Evolutionary conservation across 2,888 invertebrate species (phyloP), one percentile per base, ranked within the genome.

Genomic region (Leptothorax acervorum): DNA sequence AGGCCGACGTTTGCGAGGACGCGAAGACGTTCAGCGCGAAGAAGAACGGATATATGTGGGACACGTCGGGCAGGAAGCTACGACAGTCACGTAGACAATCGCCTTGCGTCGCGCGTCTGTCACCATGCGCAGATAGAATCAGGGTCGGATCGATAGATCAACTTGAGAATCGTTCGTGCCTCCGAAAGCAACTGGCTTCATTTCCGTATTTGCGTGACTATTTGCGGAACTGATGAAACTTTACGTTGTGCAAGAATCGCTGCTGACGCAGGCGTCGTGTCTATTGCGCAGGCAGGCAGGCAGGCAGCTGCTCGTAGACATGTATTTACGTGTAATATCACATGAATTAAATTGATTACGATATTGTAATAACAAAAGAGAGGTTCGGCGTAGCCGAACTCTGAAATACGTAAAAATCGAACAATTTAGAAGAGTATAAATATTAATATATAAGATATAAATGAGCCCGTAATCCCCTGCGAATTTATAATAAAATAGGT

Each of bases 61-160:
- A 92, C 92, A 92, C 88, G 86, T 84, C 85, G 89, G 92, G 88
- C 93, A 93, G 93, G 93, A 93, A 93, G 91, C 92, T 85, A 89
- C 83, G 87, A 85, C 88, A 85, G 91, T 93, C 93, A 93, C 93
- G 93, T 93, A 93, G 90, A 91, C 91, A 92, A 92, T 93, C 92
- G 91, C 88, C 89, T 92, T 93, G 93, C 93, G 89, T 85, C 86
- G 90, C 92, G 91, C 92, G 92, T 92, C 90, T 91, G 90, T 91
- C 91, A 90, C 90, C 86, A 86, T 87, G 90, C 88, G 88, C 90
- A 87, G 87, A 89, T 86, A 86, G 87, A 88, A 86, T 78, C 90
- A 90, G 89, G 91, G 90, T 90, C 90, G 91, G 89, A 90, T 88
- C 86, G 83, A 85, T 88, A 84, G 85, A 82, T 84, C 48, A 35